Evolutionary conservation across 2,113 vertebrate genomes (phyloP).

Genomic region (Micromys minutus): DNA sequence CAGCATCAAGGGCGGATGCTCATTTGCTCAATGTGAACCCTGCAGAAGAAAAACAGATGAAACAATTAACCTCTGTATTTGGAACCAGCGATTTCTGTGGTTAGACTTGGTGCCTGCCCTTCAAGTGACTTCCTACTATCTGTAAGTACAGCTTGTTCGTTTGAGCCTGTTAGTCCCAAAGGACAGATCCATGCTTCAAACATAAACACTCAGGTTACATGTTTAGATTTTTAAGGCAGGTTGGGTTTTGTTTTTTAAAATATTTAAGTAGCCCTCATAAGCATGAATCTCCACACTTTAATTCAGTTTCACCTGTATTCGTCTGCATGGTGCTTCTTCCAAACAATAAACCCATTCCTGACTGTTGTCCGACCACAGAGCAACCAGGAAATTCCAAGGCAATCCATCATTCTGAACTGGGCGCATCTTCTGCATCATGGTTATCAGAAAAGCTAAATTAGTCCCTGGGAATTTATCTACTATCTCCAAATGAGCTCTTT

Average conservation of each 20-base stretch:
- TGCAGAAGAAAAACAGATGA: no score
- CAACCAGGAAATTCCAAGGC: background rate
- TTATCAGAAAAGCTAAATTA: background rate
- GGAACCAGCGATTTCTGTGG: background rate
- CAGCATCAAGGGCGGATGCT: background rate
- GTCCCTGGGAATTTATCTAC: background rate
- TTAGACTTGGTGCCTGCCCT: background rate
- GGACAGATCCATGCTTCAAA: background rate
- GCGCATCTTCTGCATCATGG: accelerated
- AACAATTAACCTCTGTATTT: background rate
- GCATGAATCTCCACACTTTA: background rate
- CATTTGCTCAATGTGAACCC: no score
- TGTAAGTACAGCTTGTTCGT: background rate
- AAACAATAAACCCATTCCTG: background rate
- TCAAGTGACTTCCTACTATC: background rate
- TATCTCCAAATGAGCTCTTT: background rate
- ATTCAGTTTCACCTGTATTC: background rate
- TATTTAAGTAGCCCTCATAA: background rate
- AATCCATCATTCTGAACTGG: accelerated
- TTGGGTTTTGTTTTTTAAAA: background rate
- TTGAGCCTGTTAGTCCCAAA: background rate
- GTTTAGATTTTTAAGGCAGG: background rate
- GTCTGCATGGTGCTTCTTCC: background rate
- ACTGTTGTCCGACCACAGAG: background rate
- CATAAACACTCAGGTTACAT: background rate